Evolutionary conservation across 2,888 invertebrate species (phyloP).

Genomic region (Holacanthella duospinosa): DNA sequence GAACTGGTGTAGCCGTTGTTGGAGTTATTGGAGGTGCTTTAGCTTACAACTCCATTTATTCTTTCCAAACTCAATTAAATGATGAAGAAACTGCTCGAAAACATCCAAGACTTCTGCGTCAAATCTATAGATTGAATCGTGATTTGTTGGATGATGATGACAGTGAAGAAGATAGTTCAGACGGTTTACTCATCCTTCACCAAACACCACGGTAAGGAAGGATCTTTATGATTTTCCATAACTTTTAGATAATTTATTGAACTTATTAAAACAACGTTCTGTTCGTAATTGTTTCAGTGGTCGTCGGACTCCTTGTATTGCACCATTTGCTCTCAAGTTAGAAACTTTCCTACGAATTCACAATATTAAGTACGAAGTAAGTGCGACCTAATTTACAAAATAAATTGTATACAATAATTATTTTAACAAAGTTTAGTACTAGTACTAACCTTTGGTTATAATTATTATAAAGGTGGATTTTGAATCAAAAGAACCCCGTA

Average conservation of each 20-base stretch:
- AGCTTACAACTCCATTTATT: neutral
- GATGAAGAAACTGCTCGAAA: neutral
- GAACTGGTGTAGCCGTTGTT: neutral
- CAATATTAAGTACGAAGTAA: constrained; percentile 28
- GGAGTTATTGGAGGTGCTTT: neutral
- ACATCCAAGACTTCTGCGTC: neutral
- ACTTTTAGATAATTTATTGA: too few relatives aligned
- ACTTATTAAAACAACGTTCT: neutral
- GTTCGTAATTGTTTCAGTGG: constrained; percentile 25
- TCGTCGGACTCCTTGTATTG: constrained; percentile 30
- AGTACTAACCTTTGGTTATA: neutral
- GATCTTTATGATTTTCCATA: neutral
- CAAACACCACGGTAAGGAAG: neutral
- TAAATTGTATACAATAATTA: neutral
- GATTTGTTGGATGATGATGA: neutral
- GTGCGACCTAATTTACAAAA: neutral
- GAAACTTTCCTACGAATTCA: constrained; percentile 31
- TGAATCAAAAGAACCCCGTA: constrained; percentile 17
- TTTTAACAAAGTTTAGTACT: neutral
- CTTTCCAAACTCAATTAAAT: neutral
- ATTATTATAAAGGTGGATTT: constrained; percentile 24
- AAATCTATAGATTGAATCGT: neutral
- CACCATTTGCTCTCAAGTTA: constrained; percentile 32
- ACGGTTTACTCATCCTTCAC: neutral
- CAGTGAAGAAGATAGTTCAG: neutral